Evolutionary conservation across 1,140 invertebrate genomes (phyloP), one percentile per base, ranked within the genome.

Genomic region (Nymphalis io): DNA sequence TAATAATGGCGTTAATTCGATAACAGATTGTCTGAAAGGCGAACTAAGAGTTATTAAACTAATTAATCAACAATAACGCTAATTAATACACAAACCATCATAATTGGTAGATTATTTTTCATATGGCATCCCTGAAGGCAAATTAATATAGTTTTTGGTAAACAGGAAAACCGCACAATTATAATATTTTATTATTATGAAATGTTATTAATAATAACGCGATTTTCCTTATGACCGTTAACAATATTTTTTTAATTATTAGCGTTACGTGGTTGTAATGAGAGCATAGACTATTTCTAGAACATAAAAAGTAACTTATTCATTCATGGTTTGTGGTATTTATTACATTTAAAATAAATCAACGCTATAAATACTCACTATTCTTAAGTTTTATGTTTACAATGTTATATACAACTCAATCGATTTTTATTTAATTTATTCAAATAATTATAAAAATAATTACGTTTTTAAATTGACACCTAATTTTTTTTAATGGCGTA

Each of bases 101-200:
- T 68, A 61, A 68, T 68, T 68, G 59, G 61, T 53, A 40, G 27
- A 51, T 53, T 60, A 60, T 61, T 61, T 48, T 68, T 61, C n/a
- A 60, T 68, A 68, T 65, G 21, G 18, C 20, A 16, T 33, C 18
- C 23, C 13, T 51, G 16, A 1, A 13, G 10, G 15, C 60, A 15
- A 42, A 42, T 42, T 15, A 42, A 51, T 51, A 42, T 15, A 5
- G 51, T 44, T 62, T 64, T 58, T 39, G 68, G 68, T 70, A 70
- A 70, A 70, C 68, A 70, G 68, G 68, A 70, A 63, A 70, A 70
- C 60, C 60, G 40, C 60, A 16, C 5, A 63, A 70, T 62, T 70
- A 63, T 51, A 51, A 48, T 63, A 51, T 63, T 63, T 64, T 63
- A 58, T 63, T 62, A 51, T 55, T 13, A 23, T 55, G 39, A 51